phyloP scores from a whole-genome alignment of 2,797 vertebrate species.

The Platyrinchus mystaceus region DNA sequence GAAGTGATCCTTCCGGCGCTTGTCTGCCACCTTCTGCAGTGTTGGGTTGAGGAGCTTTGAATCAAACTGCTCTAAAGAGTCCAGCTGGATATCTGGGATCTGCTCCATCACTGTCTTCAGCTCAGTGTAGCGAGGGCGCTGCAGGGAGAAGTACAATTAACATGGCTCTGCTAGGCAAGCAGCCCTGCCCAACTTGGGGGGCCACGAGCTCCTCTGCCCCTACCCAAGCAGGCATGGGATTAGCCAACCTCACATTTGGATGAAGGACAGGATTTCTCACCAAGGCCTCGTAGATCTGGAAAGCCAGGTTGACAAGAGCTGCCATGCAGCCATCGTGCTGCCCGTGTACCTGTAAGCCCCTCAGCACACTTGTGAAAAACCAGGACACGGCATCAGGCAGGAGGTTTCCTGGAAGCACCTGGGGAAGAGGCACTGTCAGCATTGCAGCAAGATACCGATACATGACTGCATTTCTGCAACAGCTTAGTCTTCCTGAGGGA shows the following conservation, averaged over 20 bases:
- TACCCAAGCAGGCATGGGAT: background rate
- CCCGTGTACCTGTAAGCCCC: constrained; percentile 90
- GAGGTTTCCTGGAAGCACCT: constrained; percentile 87
- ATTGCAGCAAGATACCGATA: background rate
- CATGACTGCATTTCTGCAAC: background rate
- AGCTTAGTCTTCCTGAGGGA: background rate
- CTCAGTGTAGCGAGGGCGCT: constrained; percentile 90
- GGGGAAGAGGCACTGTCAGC: constrained; percentile 31
- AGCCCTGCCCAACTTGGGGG: background rate
- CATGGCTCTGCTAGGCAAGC: background rate
- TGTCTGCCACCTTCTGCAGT: constrained; percentile 85
- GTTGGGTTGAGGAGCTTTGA: constrained; percentile 84
- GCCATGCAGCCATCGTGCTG: constrained; percentile 93
- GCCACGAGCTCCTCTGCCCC: background rate
- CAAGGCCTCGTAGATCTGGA: constrained; percentile 93
- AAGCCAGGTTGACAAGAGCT: constrained; percentile 87
- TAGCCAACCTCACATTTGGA: background rate
- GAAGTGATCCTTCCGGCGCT: constrained; percentile 93
- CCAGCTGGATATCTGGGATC: constrained; percentile 87
- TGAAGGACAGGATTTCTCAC: constrained; percentile 76
- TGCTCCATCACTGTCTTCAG: constrained; percentile 90
- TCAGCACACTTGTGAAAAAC: constrained; percentile 90
- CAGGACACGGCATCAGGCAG: constrained; percentile 90
- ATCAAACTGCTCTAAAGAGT: constrained; percentile 91
- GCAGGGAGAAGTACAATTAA: background rate